A percentile compares a stretch with the other conserved stretches of the same genome.
These are phyloP conservation scores for Orchesella flavescens DNA, from an alignment of 2,888 invertebrate species.

Conservation along the genomic window DNA sequence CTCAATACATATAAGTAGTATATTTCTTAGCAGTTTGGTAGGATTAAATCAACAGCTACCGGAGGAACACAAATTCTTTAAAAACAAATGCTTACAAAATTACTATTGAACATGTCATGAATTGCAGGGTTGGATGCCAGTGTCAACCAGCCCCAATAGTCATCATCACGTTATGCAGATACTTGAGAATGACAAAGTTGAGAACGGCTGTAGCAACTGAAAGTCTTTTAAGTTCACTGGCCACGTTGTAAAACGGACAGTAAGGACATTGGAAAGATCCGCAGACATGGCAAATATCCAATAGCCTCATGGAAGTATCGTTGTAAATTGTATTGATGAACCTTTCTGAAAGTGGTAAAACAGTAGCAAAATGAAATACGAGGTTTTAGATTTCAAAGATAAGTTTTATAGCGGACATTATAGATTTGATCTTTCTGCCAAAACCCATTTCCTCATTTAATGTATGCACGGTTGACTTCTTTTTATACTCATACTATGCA, in stretches of 20 bases:
- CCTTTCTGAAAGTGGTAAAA: conserved; percentile 72
- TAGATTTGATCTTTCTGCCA: no score
- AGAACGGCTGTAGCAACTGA: conserved; percentile 18
- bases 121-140: background rate
- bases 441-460: no score
- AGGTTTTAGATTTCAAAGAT: no score
- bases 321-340: conserved; percentile 73
- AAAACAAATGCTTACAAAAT: conserved; percentile 10
- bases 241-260: conserved; percentile 74
- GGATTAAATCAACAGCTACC: no score
- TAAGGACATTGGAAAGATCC: conserved; percentile 77
- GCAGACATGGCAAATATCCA: conserved; percentile 76
- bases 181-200: conserved; percentile 19
- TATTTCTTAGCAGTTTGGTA: no score
- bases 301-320: conserved; percentile 74
- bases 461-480: no score
- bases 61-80: conserved; percentile 23
- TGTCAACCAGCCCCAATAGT: conserved; percentile 24
- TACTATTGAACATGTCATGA: conserved; percentile 8
- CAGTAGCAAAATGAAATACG: background rate
- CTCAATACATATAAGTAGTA: no score
- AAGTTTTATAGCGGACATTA: no score
- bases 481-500: conserved; percentile 9
- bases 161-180: conserved; percentile 34
- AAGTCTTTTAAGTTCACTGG: conserved; percentile 33